Evolutionary conservation across 2,797 vertebrate species (phyloP), one percentile per base, ranked within the genome.

Genomic region (Otolemur crassicaudatus): DNA sequence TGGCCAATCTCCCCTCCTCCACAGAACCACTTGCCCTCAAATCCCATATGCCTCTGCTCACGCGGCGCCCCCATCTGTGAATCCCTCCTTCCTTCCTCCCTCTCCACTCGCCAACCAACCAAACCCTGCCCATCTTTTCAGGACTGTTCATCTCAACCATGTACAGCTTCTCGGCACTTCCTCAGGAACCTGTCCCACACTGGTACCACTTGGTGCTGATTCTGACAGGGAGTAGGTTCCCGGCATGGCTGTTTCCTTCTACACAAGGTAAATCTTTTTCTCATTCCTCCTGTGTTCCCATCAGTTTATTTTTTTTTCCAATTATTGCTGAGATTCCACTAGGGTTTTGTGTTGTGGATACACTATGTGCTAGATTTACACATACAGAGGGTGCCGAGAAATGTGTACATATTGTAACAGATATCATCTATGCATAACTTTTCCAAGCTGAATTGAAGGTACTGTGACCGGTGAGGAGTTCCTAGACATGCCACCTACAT

Each of bases 311-410:
- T 91, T 70, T 94, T 95, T 97, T 16, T 34, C 43, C n/a, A 87
- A 53, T 89, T 95, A 97, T 93, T 94, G 40, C 91, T 97, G 19
- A 87, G 19, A 84, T 79, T 58, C 82, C 11, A 87, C 10, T 46
- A 63, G 31, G 86, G 79, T 89, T 89, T 97, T 93, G 53, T 92
- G 53, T 95, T 97, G 92, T 77, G 17, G 91, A 72, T 67, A 53
- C n/a, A 96, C 77, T 75, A 69, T 92, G 92, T 0, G 63, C 27
- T 17, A 0, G 0, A 87, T 95, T 95, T 81, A 79, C 87, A 81
- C 73, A 88, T 23, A 53, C 49, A 53, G 49, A 53, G 49, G 13
- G 49, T 53, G 49, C 13, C 0, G 49, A 53, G 49, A 14, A 4
- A 53, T 53, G 49, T 53, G 4, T 16, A 14, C 49, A 53, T 14